Evolutionary conservation across 2,113 vertebrate genomes (phyloP).

Genomic region (Bos indicus): DNA sequence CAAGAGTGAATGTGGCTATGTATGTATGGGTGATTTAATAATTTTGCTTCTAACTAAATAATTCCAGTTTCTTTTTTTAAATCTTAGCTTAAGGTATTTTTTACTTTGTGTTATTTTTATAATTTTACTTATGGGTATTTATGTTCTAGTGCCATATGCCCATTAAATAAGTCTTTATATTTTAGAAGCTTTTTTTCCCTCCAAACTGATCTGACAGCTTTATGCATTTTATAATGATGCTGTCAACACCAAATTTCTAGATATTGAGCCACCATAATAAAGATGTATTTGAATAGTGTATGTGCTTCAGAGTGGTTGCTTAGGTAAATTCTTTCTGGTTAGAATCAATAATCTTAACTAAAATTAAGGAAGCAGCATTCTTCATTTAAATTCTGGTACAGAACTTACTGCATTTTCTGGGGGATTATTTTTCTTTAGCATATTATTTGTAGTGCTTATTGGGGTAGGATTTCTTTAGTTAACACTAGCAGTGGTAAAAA

Average conservation of each 20-base stretch:
- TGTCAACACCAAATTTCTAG: constrained; percentile 36
- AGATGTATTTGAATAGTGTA: constrained; percentile 1
- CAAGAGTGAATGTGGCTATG: not conserved
- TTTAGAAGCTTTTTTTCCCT: not conserved
- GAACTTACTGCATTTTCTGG: not conserved
- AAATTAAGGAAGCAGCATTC: constrained; percentile 10
- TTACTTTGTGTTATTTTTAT: not conserved
- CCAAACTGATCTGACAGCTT: not conserved
- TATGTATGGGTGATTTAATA: not conserved
- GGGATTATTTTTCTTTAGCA: not conserved
- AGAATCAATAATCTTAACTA: not conserved
- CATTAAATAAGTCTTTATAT: not conserved
- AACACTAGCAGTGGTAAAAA: not conserved
- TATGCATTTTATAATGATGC: constrained; percentile 22
- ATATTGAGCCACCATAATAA: not conserved
- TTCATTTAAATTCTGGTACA: not conserved
- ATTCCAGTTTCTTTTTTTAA: not conserved
- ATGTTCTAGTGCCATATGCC: not conserved
- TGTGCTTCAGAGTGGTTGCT: constrained; percentile 17
- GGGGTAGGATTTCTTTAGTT: not conserved
- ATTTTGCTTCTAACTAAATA: not conserved
- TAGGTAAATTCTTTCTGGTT: constrained; percentile 35
- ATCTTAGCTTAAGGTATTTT: not conserved
- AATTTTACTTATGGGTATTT: not conserved
- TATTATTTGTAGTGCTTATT: not conserved